These are phyloP conservation scores for Syngnathus rostellatus DNA, from an alignment of 2,797 vertebrate species.

Conservation along the genomic window DNA sequence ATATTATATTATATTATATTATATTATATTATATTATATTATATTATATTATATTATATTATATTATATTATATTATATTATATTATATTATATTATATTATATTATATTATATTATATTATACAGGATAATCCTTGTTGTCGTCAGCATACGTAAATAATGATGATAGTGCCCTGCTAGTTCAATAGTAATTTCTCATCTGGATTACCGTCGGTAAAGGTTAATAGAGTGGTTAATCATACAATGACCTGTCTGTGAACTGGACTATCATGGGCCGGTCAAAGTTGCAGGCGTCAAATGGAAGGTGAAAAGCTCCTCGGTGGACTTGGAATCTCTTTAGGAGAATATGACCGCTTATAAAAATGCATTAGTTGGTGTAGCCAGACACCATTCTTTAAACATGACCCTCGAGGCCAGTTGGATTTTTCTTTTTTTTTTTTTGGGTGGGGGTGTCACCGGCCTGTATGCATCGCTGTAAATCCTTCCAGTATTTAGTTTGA, in stretches of 20 bases:
- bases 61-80: too few relatives aligned
- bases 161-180: not conserved
- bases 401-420: not conserved
- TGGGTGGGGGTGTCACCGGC: not conserved
- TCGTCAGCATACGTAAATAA: not conserved
- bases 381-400: not conserved
- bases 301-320: conserved; percentile 3
- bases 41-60: not conserved
- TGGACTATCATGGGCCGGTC: not conserved
- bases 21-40: too few relatives aligned
- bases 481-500: not conserved
- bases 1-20: not conserved
- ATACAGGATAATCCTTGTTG: not conserved
- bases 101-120: not conserved
- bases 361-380: not conserved
- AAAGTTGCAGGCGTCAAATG: not conserved
- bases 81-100: not conserved
- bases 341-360: not conserved
- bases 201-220: conserved; percentile 5
- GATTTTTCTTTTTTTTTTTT: not conserved
- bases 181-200: conserved; percentile 1
- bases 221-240: conserved; percentile 8
- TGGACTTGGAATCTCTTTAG: not conserved
- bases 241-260: conserved; percentile 4
- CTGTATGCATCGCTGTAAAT: not conserved